A percentile compares a stretch with the other conserved stretches of the same genome.
These are phyloP conservation scores for Petrosia ficiformis DNA, from an alignment of 37 sponge, comb jelly and placozoan genomes.

Conservation along the genomic window DNA sequence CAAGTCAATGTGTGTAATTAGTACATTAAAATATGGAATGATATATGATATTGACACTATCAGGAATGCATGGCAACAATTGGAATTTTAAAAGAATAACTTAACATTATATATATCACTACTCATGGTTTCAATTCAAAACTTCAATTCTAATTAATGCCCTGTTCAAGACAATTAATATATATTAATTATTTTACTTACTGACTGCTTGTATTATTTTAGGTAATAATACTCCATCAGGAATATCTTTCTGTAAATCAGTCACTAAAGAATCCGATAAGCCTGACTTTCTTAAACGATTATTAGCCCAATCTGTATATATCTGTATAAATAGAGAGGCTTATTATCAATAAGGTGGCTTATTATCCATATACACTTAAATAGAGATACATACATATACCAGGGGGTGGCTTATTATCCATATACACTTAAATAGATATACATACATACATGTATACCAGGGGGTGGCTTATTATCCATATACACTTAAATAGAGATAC, in stretches of 20 bases:
- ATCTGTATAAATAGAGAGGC: conserved; percentile 12
- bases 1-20: no score
- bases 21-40: no score
- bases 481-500: no score
- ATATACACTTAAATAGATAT: no score
- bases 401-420: no score
- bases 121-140: background rate
- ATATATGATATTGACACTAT: no score
- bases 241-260: conserved; percentile 50
- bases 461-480: no score
- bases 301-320: conserved; percentile 77
- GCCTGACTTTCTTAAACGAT: conserved; percentile 55
- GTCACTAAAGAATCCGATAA: conserved; percentile 3
- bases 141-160: background rate
- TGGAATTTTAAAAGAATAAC: no score
- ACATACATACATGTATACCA: no score
- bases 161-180: background rate
- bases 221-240: conserved; percentile 42
- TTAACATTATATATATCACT: background rate
- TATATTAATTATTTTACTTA: conserved; percentile 11
- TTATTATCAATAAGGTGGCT: background rate
- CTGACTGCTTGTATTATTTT: conserved; percentile 54
- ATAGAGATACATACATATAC: background rate
- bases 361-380: background rate
- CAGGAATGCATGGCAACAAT: no score